Base-by-base conservation (phyloP, 2,888 invertebrate genomes). In the Itoplectis maculator region DNA sequence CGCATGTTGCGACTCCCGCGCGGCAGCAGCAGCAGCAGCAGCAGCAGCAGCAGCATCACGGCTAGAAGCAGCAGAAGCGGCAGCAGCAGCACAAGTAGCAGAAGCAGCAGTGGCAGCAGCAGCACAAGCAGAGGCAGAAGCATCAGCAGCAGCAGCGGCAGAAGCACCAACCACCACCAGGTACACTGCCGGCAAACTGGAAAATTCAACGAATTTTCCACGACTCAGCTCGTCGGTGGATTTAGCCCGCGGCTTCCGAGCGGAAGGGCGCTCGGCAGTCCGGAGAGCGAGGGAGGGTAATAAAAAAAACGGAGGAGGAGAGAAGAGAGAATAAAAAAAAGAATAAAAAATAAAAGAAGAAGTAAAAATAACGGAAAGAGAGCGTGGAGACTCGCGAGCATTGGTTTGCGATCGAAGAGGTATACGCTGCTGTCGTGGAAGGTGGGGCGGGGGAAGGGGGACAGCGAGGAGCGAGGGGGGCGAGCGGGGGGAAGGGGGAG, bases 161-260 rank as follows among this genome's bases (percentile, higher is more conserved):
- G 40, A 54, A 42, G 29, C 29, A 5, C 3, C 29, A 29, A 15
- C 66, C 11, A 35, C 11, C 20, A 7, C 29, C 18, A 15, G 37
- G n/a, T 61, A 61, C 29, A 29, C 15, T 40, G 13, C 70, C 70
- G 45, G 23, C 8, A 73, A 79, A 56, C 66, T 47, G 49, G 13
- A 66, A 73, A 68, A 79, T 74, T 79, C 63, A 59, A 61, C 65
- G 73, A 68, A 73, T 70, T 70, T 70, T 9, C 59, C 78, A 61
- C 65, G 66, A 66, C 63, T 59, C 20, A 59, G 35, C 35, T 40
- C 54, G 20, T 47, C 40, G 69, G n/a, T 23, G 69, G 42, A 61
- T 77, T 69, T 77, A 61, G 23, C 69, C 49, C 49, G 40, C 23
- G 54, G 49, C 7, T 35, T 37, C 61, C 11, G 61, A 13, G 15